phyloP scores from a whole-genome alignment of 2,797 vertebrate species.

The Sebastes itinus region DNA sequence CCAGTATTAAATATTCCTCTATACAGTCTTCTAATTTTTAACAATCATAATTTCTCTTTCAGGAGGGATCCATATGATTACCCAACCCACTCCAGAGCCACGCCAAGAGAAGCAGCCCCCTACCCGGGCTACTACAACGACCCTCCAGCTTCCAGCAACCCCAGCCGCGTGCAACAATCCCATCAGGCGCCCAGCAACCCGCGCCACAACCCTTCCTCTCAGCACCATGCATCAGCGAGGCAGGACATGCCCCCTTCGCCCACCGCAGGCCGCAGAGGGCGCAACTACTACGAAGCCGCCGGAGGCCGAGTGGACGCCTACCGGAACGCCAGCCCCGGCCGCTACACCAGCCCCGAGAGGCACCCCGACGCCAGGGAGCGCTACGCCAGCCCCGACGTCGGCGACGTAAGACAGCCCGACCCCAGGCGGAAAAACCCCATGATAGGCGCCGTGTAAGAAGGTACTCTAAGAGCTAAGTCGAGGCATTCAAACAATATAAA shows the following conservation, averaged over 20 bases:
- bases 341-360: slow-evolving; percentile 56
- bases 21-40: not conserved
- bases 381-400: slow-evolving; percentile 77
- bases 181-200: slow-evolving; percentile 54
- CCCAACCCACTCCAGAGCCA: slow-evolving; percentile 77
- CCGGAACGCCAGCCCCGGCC: slow-evolving; percentile 79
- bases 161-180: slow-evolving; percentile 7
- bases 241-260: slow-evolving; percentile 87
- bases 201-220: slow-evolving; percentile 72
- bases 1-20: slow-evolving; percentile 29
- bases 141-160: not conserved
- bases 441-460: slow-evolving; percentile 87
- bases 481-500: not conserved
- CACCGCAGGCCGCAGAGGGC: slow-evolving; percentile 47
- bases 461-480: not conserved
- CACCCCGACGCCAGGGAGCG: slow-evolving; percentile 62
- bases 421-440: slow-evolving; percentile 88
- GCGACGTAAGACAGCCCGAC: slow-evolving; percentile 77
- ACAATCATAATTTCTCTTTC: slow-evolving; percentile 33
- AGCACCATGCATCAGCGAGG: slow-evolving; percentile 81
- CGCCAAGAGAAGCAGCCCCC: slow-evolving; percentile 79
- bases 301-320: slow-evolving; percentile 46
- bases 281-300: slow-evolving; percentile 71
- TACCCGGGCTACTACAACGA: slow-evolving; percentile 52
- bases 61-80: slow-evolving; percentile 88